Base-by-base conservation (phyloP, 2,113 vertebrate genomes). In the Amphilophus citrinellus region DNA sequence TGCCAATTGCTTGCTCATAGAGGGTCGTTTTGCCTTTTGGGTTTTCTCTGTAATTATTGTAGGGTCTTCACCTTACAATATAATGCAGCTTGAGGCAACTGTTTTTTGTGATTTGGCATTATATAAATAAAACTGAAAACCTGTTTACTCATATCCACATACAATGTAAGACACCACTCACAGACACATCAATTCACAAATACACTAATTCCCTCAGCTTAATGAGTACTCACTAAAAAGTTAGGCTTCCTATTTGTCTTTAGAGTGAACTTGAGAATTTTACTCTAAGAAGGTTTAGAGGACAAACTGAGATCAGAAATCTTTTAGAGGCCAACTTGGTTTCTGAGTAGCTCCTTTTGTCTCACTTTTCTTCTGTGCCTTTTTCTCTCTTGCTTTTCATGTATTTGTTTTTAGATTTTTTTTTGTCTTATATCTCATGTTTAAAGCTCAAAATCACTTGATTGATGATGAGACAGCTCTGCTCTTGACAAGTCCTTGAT, bases 341-440 rank as follows among this genome's bases (percentile, higher is more conserved):
- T 62, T 80, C 68, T 85, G 62, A 30, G 80, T 22, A 75, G 22
- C 37, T 87, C 47, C 53, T 37, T 83, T 79, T 89, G 58, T 76
- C 56, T 79, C 44, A 13, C 27, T 58, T 82, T 35, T 39, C 44
- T 66, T 50, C 44, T 1, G 42, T 30, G 22, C 24, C 66, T 50
- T 71, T 30, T 71, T 1, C 10, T 63, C 61, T n/a, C 32, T n/a
- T 39, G 61, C 39, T 78, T 79, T 84, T 84, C 7, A 42, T 42
- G 37, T 37, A 80, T 58, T n/a, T 5, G 18, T 61, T 68, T 61
- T n/a, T 10, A 7, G 15, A 5, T 20, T 60, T 81, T 61, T 78
- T 78, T 73, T 65, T 76, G 15, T 62, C 5, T 73, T 27, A 62
- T 7, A 76, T 59, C 5, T 73, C 1, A 61, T 39, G 76, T 79